Evolutionary conservation across 2,888 invertebrate species (phyloP).

Genomic region (Shargacucullia verbasci): DNA sequence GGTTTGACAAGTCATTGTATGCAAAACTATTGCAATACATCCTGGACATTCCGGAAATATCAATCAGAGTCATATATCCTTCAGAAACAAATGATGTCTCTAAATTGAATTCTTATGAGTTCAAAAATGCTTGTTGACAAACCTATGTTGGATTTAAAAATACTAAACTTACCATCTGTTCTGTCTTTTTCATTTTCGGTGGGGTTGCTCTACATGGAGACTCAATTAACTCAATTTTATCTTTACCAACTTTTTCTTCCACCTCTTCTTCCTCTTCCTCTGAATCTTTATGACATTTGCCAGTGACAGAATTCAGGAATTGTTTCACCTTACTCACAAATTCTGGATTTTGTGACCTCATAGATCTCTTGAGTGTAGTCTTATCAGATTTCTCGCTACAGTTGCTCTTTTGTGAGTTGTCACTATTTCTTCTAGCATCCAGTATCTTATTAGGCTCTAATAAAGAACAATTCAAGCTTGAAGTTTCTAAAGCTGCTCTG

Average conservation of each 20-base stretch:
- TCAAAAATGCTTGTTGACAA: not conserved
- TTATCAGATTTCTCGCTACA: slow-evolving; percentile 80
- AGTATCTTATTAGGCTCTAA: slow-evolving; percentile 72
- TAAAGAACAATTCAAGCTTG: slow-evolving; percentile 78
- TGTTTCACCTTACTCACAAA: slow-evolving; percentile 90
- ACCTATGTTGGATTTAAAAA: not conserved
- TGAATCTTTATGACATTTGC: slow-evolving; percentile 71
- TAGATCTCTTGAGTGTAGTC: slow-evolving; percentile 79
- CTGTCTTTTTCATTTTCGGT: slow-evolving; percentile 64
- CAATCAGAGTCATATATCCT: not conserved
- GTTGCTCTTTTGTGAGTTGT: slow-evolving; percentile 76
- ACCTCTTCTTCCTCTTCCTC: slow-evolving; percentile 71
- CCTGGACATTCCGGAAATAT: not conserved
- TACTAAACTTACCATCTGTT: slow-evolving; percentile 53
- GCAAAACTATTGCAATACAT: too few species aligned
- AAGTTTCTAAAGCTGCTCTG: slow-evolving; percentile 79
- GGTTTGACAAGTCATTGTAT: not conserved
- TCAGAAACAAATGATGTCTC: not conserved
- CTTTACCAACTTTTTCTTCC: slow-evolving; percentile 60
- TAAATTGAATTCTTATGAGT: not conserved
- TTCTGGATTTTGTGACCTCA: slow-evolving; percentile 91
- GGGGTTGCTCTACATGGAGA: slow-evolving; percentile 48
- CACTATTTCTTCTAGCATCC: slow-evolving; percentile 73
- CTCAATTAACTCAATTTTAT: slow-evolving; percentile 54
- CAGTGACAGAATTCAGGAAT: slow-evolving; percentile 88